Base-by-base conservation (phyloP, 37 sponge, comb jelly and placozoan species). In the Bolinopsis microptera region DNA sequence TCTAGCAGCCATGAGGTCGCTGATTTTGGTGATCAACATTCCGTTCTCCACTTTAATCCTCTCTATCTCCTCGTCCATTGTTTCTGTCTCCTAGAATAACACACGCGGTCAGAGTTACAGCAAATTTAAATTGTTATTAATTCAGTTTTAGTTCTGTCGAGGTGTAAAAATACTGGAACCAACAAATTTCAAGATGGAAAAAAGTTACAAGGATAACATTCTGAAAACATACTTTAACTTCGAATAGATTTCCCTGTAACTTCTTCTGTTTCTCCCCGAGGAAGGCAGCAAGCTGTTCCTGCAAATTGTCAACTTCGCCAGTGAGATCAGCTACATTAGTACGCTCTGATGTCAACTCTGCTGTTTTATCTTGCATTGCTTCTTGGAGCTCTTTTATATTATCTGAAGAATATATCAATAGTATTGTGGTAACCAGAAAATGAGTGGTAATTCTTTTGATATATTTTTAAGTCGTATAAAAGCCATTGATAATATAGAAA, bases 261-360 rank as follows among this genome's bases (percentile, higher is more conserved):
- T 80, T 80, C 37, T 35, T 80, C 82, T 80, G 82, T 80, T 80
- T 80, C 23, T 80, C 82, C 1, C 36, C 35, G 1, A 80, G 82
- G 35, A 80, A 21, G 24, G 18, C 37, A 3, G 82, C 32, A 8
- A 80, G 24, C 37, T 80, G 82, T 23, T 1, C 23, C 22, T 35
- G 35, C 5, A 80, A 37, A 3, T 21, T 18, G 38, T 80, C 82
- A 80, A 34, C 18, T 37, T 80, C 37, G 5, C 32, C 32, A 34
- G 82, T 36, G 9, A 80, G 30, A 30, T 80, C 82, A 80, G 38
- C 22, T 24, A 80, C 82, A 3, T 35, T 36, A 13, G 24, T 13
- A 8, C 82, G 35, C 22, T 80, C 82, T 1, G 35, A 16, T 5
- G 1, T 34, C 8, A 80, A 34, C 30, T 80, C 82, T 8, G 37